Evolutionary conservation across 2,888 invertebrate species (phyloP).

Genomic region (Hyposoter didymator): DNA sequence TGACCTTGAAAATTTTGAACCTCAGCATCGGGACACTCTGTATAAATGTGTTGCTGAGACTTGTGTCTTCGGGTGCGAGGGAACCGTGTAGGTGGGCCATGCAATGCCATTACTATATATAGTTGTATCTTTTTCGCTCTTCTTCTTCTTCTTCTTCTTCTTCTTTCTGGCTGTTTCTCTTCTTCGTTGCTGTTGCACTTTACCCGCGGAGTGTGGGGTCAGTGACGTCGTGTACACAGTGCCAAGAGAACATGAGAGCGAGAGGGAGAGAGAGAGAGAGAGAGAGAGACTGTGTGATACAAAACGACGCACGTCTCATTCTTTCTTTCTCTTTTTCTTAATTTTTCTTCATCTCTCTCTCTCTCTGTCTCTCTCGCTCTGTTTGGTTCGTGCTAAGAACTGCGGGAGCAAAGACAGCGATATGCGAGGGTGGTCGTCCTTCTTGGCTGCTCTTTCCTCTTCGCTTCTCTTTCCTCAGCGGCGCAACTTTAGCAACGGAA

Average conservation of each 20-base stretch:
- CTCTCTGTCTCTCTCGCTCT: neutral
- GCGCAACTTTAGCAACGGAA: constrained; percentile 52
- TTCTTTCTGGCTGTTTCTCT: constrained; percentile 21
- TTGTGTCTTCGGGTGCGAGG: constrained; percentile 56
- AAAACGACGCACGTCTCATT: constrained; percentile 55
- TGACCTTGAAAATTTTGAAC: neutral
- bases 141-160: constrained; percentile 16
- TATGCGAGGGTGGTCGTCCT: constrained; percentile 68
- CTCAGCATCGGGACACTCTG: neutral
- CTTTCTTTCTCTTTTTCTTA: constrained; percentile 42
- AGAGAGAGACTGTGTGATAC: constrained; percentile 58
- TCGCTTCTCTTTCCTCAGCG: constrained; percentile 43
- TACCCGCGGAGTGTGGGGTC: constrained; percentile 68
- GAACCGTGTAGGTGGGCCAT: constrained; percentile 63
- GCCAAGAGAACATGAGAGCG: constrained; percentile 35
- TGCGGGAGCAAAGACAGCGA: constrained; percentile 59
- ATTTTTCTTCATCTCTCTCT: constrained; percentile 32
- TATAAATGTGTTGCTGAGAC: constrained; percentile 17
- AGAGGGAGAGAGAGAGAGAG: constrained; percentile 28
- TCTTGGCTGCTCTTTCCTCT: constrained; percentile 54
- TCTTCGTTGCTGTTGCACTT: constrained; percentile 58
- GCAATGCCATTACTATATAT: constrained; percentile 58
- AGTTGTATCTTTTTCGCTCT: constrained; percentile 41
- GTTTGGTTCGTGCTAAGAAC: constrained; percentile 43
- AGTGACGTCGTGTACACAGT: constrained; percentile 66